Conservation (phyloP, 1,140 invertebrate genomes). For the Sycophila sp. region DNA sequence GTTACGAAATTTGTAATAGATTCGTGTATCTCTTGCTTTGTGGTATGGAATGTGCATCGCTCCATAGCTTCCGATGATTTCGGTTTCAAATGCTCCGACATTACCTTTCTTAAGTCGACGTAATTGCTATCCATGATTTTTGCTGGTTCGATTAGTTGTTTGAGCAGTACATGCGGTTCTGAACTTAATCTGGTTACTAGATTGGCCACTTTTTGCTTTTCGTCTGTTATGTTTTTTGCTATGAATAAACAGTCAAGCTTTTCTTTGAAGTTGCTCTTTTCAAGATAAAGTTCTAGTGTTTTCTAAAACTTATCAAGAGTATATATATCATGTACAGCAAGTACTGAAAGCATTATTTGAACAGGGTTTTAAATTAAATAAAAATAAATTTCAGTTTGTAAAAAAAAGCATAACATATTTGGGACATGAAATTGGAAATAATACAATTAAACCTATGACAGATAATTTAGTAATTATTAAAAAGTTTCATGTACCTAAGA, state of each 20-base stretch:
- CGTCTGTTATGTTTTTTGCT: neutral
- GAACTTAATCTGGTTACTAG: neutral
- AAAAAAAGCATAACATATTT: too few relatives aligned
- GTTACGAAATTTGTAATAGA: constrained; percentile 26
- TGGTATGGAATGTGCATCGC: constrained; percentile 17
- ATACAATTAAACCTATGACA: too few relatives aligned
- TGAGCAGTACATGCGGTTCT: neutral
- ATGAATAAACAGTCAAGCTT: neutral
- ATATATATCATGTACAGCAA: too few relatives aligned
- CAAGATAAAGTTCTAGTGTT: too few relatives aligned
- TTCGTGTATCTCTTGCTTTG: constrained; percentile 24
- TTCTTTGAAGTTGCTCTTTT: too few relatives aligned
- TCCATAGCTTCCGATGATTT: constrained; percentile 31
- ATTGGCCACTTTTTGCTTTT: neutral
- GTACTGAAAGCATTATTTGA: too few relatives aligned
- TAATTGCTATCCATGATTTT: constrained; percentile 18
- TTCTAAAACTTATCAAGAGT: too few relatives aligned
- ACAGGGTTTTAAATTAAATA: too few relatives aligned
- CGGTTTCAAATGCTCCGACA: constrained; percentile 17
- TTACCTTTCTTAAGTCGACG: constrained; percentile 12
- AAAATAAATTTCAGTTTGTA: too few relatives aligned
- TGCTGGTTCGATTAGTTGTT: constrained; percentile 1
- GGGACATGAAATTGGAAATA: too few relatives aligned
- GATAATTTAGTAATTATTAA: too few relatives aligned
- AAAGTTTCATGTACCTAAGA: too few relatives aligned